Conservation (phyloP, 2,797 vertebrate species). For the Acanthopagrus latus region DNA sequence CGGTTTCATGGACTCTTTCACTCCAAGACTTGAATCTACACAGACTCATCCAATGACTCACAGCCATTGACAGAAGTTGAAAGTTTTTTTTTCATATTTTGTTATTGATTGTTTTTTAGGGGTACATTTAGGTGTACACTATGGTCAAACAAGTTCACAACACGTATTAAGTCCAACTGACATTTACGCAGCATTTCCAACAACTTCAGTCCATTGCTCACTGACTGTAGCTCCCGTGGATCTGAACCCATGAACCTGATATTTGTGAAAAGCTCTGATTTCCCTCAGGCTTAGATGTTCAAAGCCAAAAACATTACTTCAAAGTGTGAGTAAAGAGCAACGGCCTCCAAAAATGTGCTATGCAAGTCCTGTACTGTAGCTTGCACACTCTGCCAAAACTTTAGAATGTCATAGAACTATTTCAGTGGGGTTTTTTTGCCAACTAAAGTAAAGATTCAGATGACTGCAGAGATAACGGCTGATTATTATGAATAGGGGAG, state of each 20-base stretch:
- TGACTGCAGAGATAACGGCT: not conserved
- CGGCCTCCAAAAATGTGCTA: constrained; percentile 23
- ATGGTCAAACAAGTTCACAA: constrained; percentile 20
- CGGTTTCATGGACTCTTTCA: not conserved
- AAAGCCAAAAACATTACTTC: constrained; percentile 62
- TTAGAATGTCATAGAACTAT: not conserved
- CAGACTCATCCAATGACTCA: not conserved
- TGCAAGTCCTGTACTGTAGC: not conserved
- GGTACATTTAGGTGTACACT: constrained; percentile 2
- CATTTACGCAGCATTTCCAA: constrained; percentile 27
- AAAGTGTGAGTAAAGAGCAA: constrained; percentile 47
- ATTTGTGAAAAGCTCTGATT: constrained; percentile 63
- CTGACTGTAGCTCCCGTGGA: constrained; percentile 25
- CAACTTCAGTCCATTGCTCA: constrained; percentile 26
- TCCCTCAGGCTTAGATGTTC: constrained; percentile 61
- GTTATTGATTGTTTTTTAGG: not conserved
- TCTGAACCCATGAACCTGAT: constrained; percentile 55
- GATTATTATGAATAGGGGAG: not conserved
- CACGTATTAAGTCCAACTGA: constrained; percentile 53
- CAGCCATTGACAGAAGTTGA: not conserved
- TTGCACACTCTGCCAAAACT: constrained; percentile 15
- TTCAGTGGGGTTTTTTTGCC: not conserved
- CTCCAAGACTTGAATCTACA: not conserved
- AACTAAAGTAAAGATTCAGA: not conserved
- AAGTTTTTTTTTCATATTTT: not conserved